A percentile compares a stretch with the other conserved stretches of the same genome.
These are phyloP conservation scores for Agrilus biguttatus DNA, from an alignment of 2,888 invertebrate genomes.

Conservation along the genomic window DNA sequence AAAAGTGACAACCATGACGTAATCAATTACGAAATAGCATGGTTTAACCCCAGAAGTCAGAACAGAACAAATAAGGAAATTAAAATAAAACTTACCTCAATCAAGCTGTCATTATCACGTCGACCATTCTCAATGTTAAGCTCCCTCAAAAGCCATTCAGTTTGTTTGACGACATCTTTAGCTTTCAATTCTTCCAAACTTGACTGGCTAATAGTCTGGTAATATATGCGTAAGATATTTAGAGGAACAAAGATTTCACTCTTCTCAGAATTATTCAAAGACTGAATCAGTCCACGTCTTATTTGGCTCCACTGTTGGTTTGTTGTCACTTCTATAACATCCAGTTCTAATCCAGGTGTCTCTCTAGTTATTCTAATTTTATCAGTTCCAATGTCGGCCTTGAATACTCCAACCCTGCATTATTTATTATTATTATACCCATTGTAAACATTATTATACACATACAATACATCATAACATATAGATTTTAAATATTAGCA, in stretches of 20 bases:
- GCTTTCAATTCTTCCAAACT: slow-evolving; percentile 17
- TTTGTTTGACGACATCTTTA: slow-evolving; percentile 22
- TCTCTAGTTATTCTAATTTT: slow-evolving; percentile 24
- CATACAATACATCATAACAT: no score
- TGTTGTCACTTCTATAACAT: slow-evolving; percentile 12
- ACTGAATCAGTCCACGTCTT: slow-evolving; percentile 23
- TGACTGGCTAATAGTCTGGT: slow-evolving; percentile 24
- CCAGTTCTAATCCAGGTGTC: slow-evolving; percentile 11
- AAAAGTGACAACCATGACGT: no score
- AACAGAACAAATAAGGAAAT: no score
- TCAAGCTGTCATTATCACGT: slow-evolving; percentile 18
- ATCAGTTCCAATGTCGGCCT: slow-evolving; percentile 23
- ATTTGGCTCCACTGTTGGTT: slow-evolving; percentile 27
- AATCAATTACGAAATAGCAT: no score
- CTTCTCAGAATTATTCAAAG: slow-evolving; percentile 22
- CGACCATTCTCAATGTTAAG: slow-evolving; percentile 21
- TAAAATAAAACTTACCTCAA: slow-evolving; percentile 2
- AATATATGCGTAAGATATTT: slow-evolving; percentile 26
- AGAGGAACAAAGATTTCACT: slow-evolving; percentile 25
- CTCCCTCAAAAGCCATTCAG: slow-evolving; percentile 26
- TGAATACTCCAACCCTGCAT: slow-evolving; percentile 21
- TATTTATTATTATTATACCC: no score
- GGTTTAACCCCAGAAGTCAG: no score
- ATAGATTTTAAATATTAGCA: no score
- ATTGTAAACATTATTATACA: no score